Evolutionary conservation across 2,113 vertebrate genomes (phyloP).

Genomic region (Thunnus maccoyii): DNA sequence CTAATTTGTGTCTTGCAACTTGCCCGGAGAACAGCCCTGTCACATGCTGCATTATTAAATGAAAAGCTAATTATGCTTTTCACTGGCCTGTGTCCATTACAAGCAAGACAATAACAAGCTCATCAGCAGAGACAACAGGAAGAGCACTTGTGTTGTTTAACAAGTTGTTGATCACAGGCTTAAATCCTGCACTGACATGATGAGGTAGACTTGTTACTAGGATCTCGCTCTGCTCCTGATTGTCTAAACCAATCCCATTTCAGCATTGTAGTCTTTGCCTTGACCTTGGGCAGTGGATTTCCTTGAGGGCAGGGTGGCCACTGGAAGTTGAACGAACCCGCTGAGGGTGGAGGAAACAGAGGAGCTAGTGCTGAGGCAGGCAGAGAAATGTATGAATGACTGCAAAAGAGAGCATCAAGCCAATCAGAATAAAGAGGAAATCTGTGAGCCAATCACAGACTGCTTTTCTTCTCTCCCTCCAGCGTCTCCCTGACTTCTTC

Average conservation of each 20-base stretch:
- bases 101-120: slow-evolving; percentile 70
- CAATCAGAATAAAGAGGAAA: slow-evolving; percentile 71
- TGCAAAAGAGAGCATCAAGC: slow-evolving; percentile 61
- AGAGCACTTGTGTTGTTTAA: slow-evolving; percentile 71
- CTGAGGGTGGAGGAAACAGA: slow-evolving; percentile 60
- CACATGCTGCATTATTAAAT: slow-evolving; percentile 63
- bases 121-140: slow-evolving; percentile 61
- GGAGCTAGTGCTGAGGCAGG: slow-evolving; percentile 72
- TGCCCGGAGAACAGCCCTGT: slow-evolving; percentile 54
- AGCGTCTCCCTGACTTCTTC: slow-evolving; percentile 78
- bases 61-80: slow-evolving; percentile 64
- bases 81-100: slow-evolving; percentile 66
- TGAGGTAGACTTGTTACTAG: slow-evolving; percentile 83
- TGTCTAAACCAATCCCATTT: slow-evolving; percentile 79
- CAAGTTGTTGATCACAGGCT: slow-evolving; percentile 77
- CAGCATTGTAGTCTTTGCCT: slow-evolving; percentile 61
- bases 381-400: slow-evolving; percentile 87
- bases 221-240: slow-evolving; percentile 72
- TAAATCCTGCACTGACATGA: slow-evolving; percentile 73
- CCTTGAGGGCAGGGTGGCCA: slow-evolving; percentile 74
- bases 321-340: slow-evolving; percentile 67
- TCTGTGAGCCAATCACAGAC: slow-evolving; percentile 66
- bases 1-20: slow-evolving; percentile 61
- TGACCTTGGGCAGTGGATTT: slow-evolving; percentile 81
- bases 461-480: slow-evolving; percentile 54